A percentile compares a stretch with the other conserved stretches of the same genome.
phyloP scores from a whole-genome alignment of 1,140 invertebrate genomes.

The Anastrepha ludens region DNA sequence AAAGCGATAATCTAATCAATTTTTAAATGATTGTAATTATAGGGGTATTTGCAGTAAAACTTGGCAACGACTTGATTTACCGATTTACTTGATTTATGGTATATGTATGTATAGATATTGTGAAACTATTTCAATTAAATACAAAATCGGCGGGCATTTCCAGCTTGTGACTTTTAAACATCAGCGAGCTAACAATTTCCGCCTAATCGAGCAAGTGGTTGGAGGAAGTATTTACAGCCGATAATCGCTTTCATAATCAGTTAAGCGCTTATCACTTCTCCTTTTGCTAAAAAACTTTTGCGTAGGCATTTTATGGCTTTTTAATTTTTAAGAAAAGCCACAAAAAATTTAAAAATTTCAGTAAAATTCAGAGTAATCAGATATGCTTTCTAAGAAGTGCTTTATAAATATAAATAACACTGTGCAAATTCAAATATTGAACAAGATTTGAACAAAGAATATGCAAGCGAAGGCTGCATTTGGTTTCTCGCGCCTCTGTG shows the following conservation, averaged over 20 bases:
- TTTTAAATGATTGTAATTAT: background rate
- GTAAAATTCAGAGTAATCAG: no score
- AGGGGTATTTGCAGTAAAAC: background rate
- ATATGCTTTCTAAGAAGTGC: no score
- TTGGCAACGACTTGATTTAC: background rate
- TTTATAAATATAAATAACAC: no score
- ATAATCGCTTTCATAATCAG: background rate
- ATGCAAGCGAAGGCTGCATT: no score
- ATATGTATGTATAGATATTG: no score
- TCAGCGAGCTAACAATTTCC: background rate
- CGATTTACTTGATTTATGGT: no score
- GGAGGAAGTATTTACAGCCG: background rate
- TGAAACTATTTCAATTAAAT: no score
- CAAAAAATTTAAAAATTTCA: no score
- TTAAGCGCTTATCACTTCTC: background rate
- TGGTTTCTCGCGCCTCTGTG: no score
- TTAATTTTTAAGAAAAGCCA: background rate
- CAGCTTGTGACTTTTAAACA: background rate
- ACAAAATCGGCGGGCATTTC: no score
- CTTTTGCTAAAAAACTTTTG: background rate
- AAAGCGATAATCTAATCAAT: background rate
- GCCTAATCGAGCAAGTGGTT: background rate
- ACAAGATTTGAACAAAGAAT: no score
- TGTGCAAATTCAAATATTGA: no score
- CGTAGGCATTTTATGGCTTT: background rate